A percentile compares a stretch with the other conserved stretches of the same genome.
Evolutionary conservation across 1,140 invertebrate genomes (phyloP).

Genomic region (Caerostris extrusa): DNA sequence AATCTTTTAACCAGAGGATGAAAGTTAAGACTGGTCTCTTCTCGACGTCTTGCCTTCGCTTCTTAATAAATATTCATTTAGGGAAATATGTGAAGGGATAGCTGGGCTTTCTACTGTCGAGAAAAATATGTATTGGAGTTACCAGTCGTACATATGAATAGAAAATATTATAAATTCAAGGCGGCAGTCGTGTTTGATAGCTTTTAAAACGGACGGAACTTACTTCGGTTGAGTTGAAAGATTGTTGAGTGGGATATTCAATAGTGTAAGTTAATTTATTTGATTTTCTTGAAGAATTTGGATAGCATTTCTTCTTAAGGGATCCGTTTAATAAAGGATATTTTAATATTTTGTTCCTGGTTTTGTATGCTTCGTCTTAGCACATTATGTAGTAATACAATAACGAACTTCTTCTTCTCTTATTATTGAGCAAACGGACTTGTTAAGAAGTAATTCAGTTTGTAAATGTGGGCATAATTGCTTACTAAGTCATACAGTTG

Average conservation of each 20-base stretch:
- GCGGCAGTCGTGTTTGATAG: neutral
- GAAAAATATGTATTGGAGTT: neutral
- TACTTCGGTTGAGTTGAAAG: neutral
- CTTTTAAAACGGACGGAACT: neutral
- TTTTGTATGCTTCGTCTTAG: too few relatives aligned
- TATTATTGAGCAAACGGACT: too few relatives aligned
- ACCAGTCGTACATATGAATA: neutral
- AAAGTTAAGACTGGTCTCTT: neutral
- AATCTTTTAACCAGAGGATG: slow-evolving; percentile 9
- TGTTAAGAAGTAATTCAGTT: too few relatives aligned
- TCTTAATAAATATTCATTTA: slow-evolving; percentile 17
- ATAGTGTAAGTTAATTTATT: neutral
- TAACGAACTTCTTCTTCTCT: too few relatives aligned
- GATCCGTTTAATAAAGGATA: neutral
- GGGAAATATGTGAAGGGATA: neutral
- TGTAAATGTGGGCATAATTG: too few relatives aligned
- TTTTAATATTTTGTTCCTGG: neutral
- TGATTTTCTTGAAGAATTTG: neutral
- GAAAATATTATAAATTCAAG: slow-evolving; percentile 17
- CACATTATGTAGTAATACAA: too few relatives aligned
- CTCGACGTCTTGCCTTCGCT: neutral
- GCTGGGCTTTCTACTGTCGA: neutral
- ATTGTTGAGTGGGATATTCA: neutral
- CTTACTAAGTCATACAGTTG: too few relatives aligned
- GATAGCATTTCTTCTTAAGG: neutral